Percentiles rank a stretch among this genome's conserved stretches.
phyloP scores from a whole-genome alignment of 2,113 vertebrate species.

The Cathartes aura region DNA sequence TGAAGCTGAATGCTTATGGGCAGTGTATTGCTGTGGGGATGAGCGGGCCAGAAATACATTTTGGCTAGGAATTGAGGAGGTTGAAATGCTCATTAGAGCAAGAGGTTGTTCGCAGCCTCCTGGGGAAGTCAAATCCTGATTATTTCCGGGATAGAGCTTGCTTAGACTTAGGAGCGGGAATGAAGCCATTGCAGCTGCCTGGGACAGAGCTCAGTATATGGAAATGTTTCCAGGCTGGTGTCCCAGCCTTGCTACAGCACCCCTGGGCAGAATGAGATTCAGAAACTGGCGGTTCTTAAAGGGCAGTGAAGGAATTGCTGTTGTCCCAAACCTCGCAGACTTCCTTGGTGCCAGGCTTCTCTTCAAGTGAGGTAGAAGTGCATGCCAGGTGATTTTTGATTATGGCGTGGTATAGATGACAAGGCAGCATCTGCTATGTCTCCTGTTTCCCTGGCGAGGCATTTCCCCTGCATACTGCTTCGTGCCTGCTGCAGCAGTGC shows the following conservation, averaged over 20 bases:
- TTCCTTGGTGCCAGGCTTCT: not conserved
- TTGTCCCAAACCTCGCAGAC: not conserved
- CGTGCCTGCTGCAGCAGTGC: not conserved
- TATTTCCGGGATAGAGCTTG: not conserved
- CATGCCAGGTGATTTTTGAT: not conserved
- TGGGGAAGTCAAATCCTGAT: not conserved
- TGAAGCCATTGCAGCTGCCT: not conserved
- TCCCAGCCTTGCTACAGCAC: not conserved
- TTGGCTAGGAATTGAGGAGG: not conserved
- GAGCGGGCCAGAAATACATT: slow-evolving; percentile 8
- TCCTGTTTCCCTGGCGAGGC: not conserved
- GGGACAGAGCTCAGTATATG: not conserved
- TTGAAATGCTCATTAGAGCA: not conserved
- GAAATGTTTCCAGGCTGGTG: not conserved
- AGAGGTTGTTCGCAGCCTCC: not conserved
- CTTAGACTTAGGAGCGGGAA: not conserved
- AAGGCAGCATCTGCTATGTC: not conserved
- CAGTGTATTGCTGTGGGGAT: not conserved
- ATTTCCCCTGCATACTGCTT: fast-evolving
- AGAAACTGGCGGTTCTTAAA: not conserved
- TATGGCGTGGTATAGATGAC: not conserved
- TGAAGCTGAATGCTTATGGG: not conserved
- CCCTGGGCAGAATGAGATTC: not conserved
- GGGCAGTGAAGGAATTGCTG: not conserved
- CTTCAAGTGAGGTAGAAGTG: not conserved